Conservation (phyloP, 2,113 vertebrate species). For the Gavia stellata region DNA sequence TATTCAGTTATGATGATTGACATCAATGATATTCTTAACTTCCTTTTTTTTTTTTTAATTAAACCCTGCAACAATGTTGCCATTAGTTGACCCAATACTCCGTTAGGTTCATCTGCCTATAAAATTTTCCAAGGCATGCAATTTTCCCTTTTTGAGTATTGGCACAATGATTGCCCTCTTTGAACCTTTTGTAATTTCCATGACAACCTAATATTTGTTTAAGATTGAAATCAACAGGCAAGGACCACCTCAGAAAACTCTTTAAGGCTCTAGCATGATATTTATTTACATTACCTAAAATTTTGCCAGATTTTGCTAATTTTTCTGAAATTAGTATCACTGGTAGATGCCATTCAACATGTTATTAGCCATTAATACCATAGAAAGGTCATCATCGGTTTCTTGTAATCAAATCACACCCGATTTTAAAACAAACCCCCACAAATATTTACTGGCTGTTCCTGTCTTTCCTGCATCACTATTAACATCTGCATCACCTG, state of each 20-base stretch:
- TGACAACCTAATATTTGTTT: neutral
- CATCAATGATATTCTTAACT: rapidly evolving
- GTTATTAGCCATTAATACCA: neutral
- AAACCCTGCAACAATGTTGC: neutral
- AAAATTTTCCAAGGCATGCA: neutral
- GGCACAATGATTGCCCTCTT: neutral
- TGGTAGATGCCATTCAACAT: neutral
- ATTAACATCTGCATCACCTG: neutral
- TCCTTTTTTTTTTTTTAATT: neutral
- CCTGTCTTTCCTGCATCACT: neutral
- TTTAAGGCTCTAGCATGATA: neutral
- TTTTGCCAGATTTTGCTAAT: neutral
- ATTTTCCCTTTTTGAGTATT: neutral
- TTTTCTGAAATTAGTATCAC: neutral
- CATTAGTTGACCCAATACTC: neutral
- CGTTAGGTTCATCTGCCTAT: neutral
- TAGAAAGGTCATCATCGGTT: neutral
- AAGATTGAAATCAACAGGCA: neutral
- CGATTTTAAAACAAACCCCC: neutral
- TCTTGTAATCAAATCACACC: neutral
- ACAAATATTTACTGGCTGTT: neutral
- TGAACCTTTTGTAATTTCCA: neutral
- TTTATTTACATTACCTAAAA: neutral
- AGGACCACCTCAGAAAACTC: neutral
- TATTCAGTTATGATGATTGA: neutral